Evolutionary conservation across 2,113 vertebrate genomes (phyloP).

Genomic region (Pseudorhombus dupliciocellatus): DNA sequence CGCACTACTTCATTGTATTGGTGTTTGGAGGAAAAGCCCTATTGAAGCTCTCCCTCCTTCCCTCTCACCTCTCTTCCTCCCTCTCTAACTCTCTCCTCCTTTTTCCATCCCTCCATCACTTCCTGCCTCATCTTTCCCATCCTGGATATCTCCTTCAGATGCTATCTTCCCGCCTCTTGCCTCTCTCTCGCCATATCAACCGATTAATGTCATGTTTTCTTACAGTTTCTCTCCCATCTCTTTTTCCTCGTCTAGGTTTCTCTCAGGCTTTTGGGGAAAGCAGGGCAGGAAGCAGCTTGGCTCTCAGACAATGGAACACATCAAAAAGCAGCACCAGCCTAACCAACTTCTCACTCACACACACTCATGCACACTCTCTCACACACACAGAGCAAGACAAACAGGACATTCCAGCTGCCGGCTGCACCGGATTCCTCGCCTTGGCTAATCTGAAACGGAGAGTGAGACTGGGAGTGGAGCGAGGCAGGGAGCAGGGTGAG

Average conservation of each 20-base stretch:
- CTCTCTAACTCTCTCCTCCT: conserved; percentile 51
- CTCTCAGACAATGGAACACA: conserved; percentile 84
- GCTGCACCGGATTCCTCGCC: conserved; percentile 83
- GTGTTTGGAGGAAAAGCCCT: conserved; percentile 79
- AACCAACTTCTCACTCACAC: conserved; percentile 67
- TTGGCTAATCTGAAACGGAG: conserved; percentile 80
- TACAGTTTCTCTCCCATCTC: conserved; percentile 36
- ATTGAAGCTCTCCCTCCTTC: conserved; percentile 77
- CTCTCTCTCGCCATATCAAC: conserved; percentile 35
- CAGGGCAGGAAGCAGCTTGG: conserved; percentile 84
- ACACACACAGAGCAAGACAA: conserved; percentile 78
- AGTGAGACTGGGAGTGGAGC: conserved; percentile 75
- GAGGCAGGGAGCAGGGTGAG: conserved; percentile 59
- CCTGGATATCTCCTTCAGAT: not conserved
- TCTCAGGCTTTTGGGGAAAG: conserved; percentile 69
- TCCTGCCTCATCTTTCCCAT: conserved; percentile 27
- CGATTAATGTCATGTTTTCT: conserved; percentile 36
- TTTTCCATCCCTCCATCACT: conserved; percentile 66
- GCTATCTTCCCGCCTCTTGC: conserved; percentile 15
- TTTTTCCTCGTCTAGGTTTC: conserved; percentile 52
- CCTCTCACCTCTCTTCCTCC: conserved; percentile 70
- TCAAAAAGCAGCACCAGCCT: conserved; percentile 82
- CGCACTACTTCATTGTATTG: conserved; percentile 81
- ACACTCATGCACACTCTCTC: conserved; percentile 33
- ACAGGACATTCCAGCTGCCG: conserved; percentile 87